phyloP scores from a whole-genome alignment of 2,113 vertebrate species.

The Gymnarchus niloticus region DNA sequence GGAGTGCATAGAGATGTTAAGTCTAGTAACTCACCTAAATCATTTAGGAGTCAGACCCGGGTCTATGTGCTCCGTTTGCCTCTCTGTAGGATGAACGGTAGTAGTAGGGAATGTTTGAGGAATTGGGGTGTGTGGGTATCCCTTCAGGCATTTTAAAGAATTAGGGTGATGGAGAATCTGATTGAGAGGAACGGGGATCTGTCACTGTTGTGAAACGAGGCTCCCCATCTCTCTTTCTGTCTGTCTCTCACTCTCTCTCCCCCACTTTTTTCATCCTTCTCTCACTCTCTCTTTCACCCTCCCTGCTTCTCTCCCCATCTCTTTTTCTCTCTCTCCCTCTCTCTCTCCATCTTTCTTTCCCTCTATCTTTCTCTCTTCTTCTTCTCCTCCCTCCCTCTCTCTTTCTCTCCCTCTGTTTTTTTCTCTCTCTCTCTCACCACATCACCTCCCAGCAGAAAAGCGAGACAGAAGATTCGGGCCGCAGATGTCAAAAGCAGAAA shows the following conservation, averaged over 20 bases:
- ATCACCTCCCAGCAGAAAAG: neutral
- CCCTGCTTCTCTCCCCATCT: neutral
- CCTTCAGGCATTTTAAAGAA: conserved; percentile 42
- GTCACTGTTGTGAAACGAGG: conserved; percentile 38
- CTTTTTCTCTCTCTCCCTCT: conserved; percentile 36
- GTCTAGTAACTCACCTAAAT: neutral
- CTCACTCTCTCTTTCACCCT: neutral
- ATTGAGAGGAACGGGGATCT: neutral
- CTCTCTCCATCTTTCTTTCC: neutral
- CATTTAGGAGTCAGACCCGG: neutral
- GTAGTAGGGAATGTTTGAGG: too few relatives aligned
- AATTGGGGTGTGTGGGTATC: conserved; percentile 35
- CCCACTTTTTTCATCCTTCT: too few relatives aligned
- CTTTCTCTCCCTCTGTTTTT: conserved; percentile 14
- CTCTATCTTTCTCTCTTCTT: neutral
- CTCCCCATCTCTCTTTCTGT: neutral
- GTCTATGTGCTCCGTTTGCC: neutral
- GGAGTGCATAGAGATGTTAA: neutral
- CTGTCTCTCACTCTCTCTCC: conserved; percentile 45
- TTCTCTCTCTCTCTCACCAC: neutral
- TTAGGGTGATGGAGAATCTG: conserved; percentile 48
- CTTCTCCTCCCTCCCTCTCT: conserved; percentile 21
- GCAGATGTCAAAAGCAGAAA: conserved; percentile 26
- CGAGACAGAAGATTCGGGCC: conserved; percentile 18
- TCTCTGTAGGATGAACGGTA: neutral